Base-by-base conservation (phyloP, 2,113 vertebrate species). In the Microcebus lehilahytsara region DNA sequence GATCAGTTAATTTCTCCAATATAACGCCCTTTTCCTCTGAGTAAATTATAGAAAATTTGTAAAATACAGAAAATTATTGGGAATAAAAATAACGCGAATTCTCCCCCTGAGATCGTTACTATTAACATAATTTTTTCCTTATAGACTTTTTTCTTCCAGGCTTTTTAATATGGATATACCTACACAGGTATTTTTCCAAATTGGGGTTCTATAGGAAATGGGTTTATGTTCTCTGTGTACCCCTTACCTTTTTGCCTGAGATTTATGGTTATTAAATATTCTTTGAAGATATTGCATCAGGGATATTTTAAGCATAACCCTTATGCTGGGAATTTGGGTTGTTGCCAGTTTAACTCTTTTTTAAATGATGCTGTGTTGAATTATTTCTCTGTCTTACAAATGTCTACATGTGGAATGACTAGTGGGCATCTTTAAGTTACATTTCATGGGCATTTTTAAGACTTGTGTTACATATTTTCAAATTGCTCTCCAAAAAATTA, bases 241-340 rank as follows among this genome's bases (percentile, higher is more conserved):
- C 13, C 71, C 40, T 87, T 88, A 58, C 34, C 5, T 90, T 87
- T 77, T 58, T 27, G 13, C 20, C 84, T 88, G 75, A 84, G n/a
- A 94, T 64, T 42, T 80, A 94, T 90, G 42, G 37, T 56, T 37
- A 93, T 85, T 85, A 90, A 83, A 91, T 83, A 94, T 19, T 69
- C 74, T 80, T 77, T 72, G 72, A 92, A 81, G 51, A 69, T 89
- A 64, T 10, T 49, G 34, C 37, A 64, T 81, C 32, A 91, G 40
- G 67, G 37, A 19, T 79, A 86, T 87, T 83, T 97, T 83, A 93
- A 92, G 40, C 32, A 96, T 72, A 77, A 71, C 2, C 25, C 16
- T 81, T 81, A 49, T 37, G 60, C 64, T 79, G 71, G 75, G 51
- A 88, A 86, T 93, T 69, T 86, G 60, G 16, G 8, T 89, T 51